Evolutionary conservation across 2,888 invertebrate genomes (phyloP).

Genomic region (Nymphalis urticae): DNA sequence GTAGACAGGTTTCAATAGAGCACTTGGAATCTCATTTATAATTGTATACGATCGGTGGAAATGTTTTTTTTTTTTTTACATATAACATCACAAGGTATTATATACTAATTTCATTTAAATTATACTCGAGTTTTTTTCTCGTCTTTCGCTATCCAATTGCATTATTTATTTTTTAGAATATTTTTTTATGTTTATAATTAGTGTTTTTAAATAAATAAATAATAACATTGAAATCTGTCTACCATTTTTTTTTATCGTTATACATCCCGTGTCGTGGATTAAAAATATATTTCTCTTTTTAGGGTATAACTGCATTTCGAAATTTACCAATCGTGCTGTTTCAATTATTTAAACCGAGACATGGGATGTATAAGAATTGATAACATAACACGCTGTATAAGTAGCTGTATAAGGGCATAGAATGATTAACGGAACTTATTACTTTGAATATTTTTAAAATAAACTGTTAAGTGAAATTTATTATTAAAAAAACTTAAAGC

Average conservation of each 20-base stretch:
- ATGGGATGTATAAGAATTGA: constrained; percentile 25
- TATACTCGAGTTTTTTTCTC: neutral
- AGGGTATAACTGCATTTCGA: neutral
- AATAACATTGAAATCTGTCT: constrained; percentile 30
- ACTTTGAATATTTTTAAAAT: constrained; percentile 5
- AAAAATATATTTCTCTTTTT: constrained; percentile 14
- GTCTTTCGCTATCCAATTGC: neutral
- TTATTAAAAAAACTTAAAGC: too few species aligned
- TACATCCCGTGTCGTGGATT: constrained; percentile 28
- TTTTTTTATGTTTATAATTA: neutral
- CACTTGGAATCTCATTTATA: constrained; percentile 25
- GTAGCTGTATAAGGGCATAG: neutral
- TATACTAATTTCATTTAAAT: constrained; percentile 13
- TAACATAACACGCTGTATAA: constrained; percentile 31
- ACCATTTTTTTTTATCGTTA: constrained; percentile 12
- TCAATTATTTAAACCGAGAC: constrained; percentile 24
- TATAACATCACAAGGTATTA: constrained; percentile 17
- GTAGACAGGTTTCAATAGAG: constrained; percentile 32
- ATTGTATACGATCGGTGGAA: constrained; percentile 9
- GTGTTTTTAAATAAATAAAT: constrained; percentile 6
- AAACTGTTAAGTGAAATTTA: neutral
- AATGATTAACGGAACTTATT: constrained; percentile 14
- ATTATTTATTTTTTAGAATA: constrained; percentile 7
- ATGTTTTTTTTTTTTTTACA: constrained; percentile 1
- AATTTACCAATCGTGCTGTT: constrained; percentile 11